phyloP scores from a whole-genome alignment of 2,113 vertebrate genomes.

The Numenius arquata region DNA sequence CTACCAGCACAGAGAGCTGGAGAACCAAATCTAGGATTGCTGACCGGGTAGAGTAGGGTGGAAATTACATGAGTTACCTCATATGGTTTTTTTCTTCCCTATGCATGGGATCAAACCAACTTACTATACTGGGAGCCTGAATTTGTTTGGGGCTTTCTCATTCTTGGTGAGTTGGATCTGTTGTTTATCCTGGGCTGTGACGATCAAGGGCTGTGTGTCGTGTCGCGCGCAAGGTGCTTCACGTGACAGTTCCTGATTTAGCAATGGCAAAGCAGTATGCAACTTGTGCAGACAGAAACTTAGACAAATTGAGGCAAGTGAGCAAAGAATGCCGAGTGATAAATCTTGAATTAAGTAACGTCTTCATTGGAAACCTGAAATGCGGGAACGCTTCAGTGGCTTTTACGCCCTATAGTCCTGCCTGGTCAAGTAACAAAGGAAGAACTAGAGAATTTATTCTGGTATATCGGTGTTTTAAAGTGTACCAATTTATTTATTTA shows the following conservation, averaged over 20 bases:
- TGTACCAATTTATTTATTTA: neutral
- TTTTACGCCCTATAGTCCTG: neutral
- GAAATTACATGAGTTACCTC: neutral
- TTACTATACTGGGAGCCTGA: neutral
- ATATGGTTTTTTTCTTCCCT: neutral
- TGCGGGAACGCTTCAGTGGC: neutral
- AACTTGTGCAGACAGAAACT: neutral
- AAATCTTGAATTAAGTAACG: neutral
- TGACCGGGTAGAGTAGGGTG: neutral
- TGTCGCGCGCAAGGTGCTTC: neutral
- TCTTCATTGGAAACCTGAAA: neutral
- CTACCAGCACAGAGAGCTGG: neutral
- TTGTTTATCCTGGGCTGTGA: neutral
- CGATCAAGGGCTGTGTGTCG: neutral
- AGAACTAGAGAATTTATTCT: neutral
- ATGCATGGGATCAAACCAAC: neutral
- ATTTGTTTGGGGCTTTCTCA: neutral
- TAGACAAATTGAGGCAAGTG: neutral
- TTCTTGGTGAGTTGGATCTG: neutral
- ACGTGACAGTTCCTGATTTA: neutral
- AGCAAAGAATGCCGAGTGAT: neutral
- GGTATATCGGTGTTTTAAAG: neutral
- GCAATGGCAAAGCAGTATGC: neutral
- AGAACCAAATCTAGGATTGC: neutral
- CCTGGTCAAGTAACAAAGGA: neutral